Evolutionary conservation across 2,888 invertebrate species (phyloP).

Genomic region (Parochlus steinenii): DNA sequence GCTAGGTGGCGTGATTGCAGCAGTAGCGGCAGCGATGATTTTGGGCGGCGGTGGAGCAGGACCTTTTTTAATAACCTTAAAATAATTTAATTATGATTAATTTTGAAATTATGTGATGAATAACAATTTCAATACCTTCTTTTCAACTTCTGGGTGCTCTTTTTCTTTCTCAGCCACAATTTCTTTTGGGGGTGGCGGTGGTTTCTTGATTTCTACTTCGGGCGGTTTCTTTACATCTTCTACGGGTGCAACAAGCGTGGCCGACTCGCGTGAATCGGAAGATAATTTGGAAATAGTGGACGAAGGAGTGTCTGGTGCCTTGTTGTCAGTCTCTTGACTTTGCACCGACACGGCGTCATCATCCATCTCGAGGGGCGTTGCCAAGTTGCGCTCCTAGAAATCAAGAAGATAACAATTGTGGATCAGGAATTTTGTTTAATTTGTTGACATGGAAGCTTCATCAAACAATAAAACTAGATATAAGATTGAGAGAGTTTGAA

Average conservation of each 20-base stretch:
- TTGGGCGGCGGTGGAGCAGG: conserved; percentile 52
- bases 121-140: conserved; percentile 21
- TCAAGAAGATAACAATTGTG: too few relatives aligned
- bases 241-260: conserved; percentile 21
- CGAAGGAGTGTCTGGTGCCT: conserved; percentile 34
- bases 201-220: conserved; percentile 1
- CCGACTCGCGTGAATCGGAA: conserved; percentile 28
- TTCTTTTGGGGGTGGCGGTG: conserved; percentile 15
- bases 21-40: conserved; percentile 6
- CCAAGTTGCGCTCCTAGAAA: conserved; percentile 72
- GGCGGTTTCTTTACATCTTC: conserved; percentile 3
- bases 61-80: conserved; percentile 59
- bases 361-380: conserved; percentile 79
- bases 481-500: too few relatives aligned
- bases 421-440: too few relatives aligned
- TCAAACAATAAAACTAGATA: too few relatives aligned
- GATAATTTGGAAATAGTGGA: conserved; percentile 24
- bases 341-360: conserved; percentile 76
- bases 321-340: conserved; percentile 72
- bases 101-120: conserved; percentile 1
- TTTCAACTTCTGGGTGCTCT: conserved; percentile 21
- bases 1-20: neutral
- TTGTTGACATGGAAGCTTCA: too few relatives aligned
- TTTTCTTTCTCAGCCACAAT: conserved; percentile 27
- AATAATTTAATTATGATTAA: conserved; percentile 12